These are phyloP conservation scores for Cynaeus angustus DNA, from an alignment of 2,888 invertebrate species.

Conservation along the genomic window DNA sequence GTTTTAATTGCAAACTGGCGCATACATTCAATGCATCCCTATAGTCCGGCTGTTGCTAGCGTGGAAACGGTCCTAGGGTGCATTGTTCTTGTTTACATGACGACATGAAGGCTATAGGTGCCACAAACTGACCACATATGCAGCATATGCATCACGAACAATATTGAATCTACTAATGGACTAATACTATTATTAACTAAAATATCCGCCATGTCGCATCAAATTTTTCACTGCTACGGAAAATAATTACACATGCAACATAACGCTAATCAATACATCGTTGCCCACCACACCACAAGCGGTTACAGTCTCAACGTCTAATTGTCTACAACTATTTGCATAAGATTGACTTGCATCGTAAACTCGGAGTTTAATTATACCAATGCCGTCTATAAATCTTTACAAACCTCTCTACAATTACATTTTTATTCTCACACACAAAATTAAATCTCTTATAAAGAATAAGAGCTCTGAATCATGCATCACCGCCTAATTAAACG, in stretches of 20 bases:
- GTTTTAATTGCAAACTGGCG: slow-evolving; percentile 62
- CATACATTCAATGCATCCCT: slow-evolving; percentile 59
- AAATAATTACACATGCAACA: slow-evolving; percentile 34
- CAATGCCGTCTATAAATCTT: not conserved
- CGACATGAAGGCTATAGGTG: slow-evolving; percentile 51
- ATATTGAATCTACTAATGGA: slow-evolving; percentile 51
- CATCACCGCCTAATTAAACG: too few species aligned
- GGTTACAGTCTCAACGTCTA: not conserved
- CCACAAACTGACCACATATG: slow-evolving; percentile 52
- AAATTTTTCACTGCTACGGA: slow-evolving; percentile 32
- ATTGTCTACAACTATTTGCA: slow-evolving; percentile 8
- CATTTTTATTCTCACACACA: too few species aligned
- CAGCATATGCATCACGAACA: slow-evolving; percentile 51
- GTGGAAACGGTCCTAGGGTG: slow-evolving; percentile 53
- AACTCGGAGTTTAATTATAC: not conserved
- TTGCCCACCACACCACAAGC: slow-evolving; percentile 5
- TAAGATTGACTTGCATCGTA: slow-evolving; percentile 8
- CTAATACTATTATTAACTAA: slow-evolving; percentile 50
- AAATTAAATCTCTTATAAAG: too few species aligned
- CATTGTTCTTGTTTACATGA: slow-evolving; percentile 57
- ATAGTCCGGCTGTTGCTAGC: slow-evolving; percentile 54
- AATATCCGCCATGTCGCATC: slow-evolving; percentile 42
- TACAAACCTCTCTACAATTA: not conserved
- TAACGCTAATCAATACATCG: slow-evolving; percentile 20
- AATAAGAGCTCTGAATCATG: too few species aligned